Conservation (phyloP, 1,140 invertebrate species). For the Ceratosolen solmsi region DNA sequence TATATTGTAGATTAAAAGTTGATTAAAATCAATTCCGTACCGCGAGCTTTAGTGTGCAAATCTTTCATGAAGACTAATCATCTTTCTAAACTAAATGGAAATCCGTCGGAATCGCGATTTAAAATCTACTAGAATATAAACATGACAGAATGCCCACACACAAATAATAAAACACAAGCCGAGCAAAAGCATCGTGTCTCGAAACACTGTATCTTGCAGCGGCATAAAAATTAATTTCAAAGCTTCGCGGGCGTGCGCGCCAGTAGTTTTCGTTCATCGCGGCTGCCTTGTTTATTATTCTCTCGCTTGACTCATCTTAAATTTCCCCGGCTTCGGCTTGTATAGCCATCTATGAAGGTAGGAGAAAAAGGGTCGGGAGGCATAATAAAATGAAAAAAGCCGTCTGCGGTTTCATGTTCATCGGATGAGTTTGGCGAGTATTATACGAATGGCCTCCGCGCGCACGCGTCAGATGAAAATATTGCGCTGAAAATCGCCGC, state of each 20-base stretch:
- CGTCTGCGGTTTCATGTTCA: slow-evolving; percentile 62
- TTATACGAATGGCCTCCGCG: slow-evolving; percentile 55
- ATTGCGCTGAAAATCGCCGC: slow-evolving; percentile 59
- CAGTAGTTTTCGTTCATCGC: slow-evolving; percentile 26
- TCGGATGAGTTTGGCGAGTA: slow-evolving; percentile 56
- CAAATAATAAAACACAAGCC: too few species aligned
- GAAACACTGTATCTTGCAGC: not conserved
- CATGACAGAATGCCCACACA: too few species aligned
- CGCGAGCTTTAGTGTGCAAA: too few species aligned
- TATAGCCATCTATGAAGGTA: slow-evolving; percentile 16
- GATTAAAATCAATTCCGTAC: too few species aligned
- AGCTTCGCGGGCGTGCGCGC: not conserved
- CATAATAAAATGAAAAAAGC: slow-evolving; percentile 38
- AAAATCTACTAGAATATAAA: not conserved
- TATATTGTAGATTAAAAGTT: too few species aligned
- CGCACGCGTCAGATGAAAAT: slow-evolving; percentile 68
- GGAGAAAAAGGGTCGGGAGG: not conserved
- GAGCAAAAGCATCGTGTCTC: not conserved
- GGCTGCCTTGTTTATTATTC: slow-evolving; percentile 38
- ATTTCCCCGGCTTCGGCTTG: slow-evolving; percentile 23
- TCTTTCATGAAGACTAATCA: too few species aligned
- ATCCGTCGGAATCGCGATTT: not conserved
- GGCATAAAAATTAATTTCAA: slow-evolving; percentile 42
- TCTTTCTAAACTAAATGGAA: too few species aligned
- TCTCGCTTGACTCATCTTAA: slow-evolving; percentile 34